Evolutionary conservation across 2,797 vertebrate genomes (phyloP).

Genomic region (Sebastes diaconus): DNA sequence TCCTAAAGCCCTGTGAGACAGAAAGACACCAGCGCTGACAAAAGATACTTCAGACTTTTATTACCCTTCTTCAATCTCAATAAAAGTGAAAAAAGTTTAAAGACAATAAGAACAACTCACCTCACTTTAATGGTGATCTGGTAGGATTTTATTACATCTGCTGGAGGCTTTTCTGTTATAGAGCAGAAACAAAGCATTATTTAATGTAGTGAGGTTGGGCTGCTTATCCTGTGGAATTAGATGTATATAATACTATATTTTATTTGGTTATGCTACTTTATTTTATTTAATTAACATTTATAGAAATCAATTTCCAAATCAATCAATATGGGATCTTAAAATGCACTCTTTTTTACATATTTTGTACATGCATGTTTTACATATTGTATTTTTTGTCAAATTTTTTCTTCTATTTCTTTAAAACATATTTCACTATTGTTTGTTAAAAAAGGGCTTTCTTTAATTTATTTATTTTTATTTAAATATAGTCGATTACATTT

Average conservation of each 20-base stretch:
- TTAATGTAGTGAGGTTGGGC: background rate
- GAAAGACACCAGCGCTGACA: background rate
- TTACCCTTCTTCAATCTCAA: background rate
- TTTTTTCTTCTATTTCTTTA: no score
- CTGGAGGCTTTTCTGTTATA: constrained; percentile 70
- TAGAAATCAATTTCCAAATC: background rate
- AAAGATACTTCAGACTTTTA: background rate
- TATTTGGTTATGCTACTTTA: background rate
- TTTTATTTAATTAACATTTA: background rate
- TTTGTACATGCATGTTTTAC: no score
- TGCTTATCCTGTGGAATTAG: background rate
- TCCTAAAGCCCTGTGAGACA: constrained; percentile 68
- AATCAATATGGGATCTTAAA: no score
- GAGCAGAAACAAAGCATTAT: background rate
- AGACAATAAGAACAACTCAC: constrained; percentile 45
- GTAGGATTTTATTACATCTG: constrained; percentile 74
- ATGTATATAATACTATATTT: background rate
- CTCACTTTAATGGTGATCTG: constrained; percentile 76
- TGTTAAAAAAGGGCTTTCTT: no score
- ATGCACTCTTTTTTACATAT: no score
- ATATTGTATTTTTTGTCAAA: no score
- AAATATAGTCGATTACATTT: no score
- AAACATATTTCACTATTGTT: no score
- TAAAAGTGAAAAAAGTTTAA: background rate
- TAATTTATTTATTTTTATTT: no score